Evolutionary conservation across 2,113 vertebrate genomes (phyloP), one percentile per base, ranked within the genome.

Genomic region (Zosterops japonicus): DNA sequence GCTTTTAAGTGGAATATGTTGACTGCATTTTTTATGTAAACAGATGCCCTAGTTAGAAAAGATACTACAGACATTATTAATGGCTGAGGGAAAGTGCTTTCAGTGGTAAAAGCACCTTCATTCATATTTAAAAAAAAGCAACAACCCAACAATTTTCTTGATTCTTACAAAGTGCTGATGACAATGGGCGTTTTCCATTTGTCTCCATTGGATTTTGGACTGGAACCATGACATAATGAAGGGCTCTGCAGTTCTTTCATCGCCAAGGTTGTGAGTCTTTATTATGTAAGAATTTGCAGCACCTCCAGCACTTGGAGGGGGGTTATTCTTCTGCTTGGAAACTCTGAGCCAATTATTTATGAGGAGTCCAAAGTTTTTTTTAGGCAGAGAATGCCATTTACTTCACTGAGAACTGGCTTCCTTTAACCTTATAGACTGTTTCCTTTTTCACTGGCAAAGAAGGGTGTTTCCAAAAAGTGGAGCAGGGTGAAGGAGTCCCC

Each of bases 21-120:
- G 82, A 87, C 67, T 95, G 75, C 82, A 74, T 83, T 93, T 95
- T 89, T 80, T 84, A 82, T 95, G 89, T 94, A 95, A 95, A 95
- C 82, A 95, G 75, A 91, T 96, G 84, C 63, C 67, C 78, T 83
- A 91, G 87, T 94, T 95, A 91, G 85, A 83, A 69, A 65, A 95
- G 82, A 91, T 93, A 65, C 71, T 93, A 31, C 69, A 86, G 93
- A 23, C 42, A 52, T 91, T 91, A 95, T 85, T 95, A 93, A 95
- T 82, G 84, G 46, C 82, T 90, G 87, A 95, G 57, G 46, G 65
- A 87, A 90, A 87, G 78, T 80, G 87, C 87, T 95, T 93, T 96
- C 75, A 74, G 87, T 93, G 87, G 93, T 91, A 90, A 93, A 95
- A 90, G 93, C 70, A 85, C 67, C 81, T 89, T 97, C 90, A 91